Conservation (phyloP, 1,140 invertebrate species). For the Pomacea maculata region DNA sequence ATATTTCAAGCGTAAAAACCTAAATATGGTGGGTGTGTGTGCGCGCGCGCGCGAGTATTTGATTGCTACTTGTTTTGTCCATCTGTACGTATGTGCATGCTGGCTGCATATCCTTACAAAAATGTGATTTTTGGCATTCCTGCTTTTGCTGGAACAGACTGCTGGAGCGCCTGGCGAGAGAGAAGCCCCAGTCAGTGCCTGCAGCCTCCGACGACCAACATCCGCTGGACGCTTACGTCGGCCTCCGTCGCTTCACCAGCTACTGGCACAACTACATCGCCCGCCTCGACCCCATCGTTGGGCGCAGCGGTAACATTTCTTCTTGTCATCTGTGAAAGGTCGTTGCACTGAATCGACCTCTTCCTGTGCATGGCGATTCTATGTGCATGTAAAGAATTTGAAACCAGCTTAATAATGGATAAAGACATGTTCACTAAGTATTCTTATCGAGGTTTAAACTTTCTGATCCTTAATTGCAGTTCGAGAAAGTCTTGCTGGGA, state of each 20-base stretch:
- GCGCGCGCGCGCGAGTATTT: background rate
- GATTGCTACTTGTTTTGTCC: background rate
- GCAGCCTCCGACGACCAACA: background rate
- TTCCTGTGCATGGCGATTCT: background rate
- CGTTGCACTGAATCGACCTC: background rate
- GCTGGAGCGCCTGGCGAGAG: background rate
- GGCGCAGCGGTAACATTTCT: constrained; percentile 7
- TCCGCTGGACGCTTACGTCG: constrained; percentile 15
- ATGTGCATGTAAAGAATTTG: background rate
- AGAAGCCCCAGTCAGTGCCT: constrained; percentile 5
- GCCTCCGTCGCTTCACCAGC: constrained; percentile 15
- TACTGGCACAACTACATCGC: constrained; percentile 23
- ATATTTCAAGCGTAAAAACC: too few species aligned
- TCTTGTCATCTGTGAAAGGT: too few species aligned
- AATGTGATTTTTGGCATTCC: background rate
- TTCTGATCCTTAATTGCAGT: background rate
- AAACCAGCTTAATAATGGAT: too few species aligned
- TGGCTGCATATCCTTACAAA: background rate
- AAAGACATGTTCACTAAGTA: background rate
- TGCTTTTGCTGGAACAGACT: background rate
- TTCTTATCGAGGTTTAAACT: background rate
- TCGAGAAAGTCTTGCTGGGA: constrained; percentile 4
- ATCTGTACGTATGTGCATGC: background rate
- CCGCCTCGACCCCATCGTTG: background rate
- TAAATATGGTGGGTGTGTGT: background rate